Evolutionary conservation across 2,888 invertebrate species (phyloP), one percentile per base, ranked within the genome.

Genomic region (Cordylochernes scorpioides): DNA sequence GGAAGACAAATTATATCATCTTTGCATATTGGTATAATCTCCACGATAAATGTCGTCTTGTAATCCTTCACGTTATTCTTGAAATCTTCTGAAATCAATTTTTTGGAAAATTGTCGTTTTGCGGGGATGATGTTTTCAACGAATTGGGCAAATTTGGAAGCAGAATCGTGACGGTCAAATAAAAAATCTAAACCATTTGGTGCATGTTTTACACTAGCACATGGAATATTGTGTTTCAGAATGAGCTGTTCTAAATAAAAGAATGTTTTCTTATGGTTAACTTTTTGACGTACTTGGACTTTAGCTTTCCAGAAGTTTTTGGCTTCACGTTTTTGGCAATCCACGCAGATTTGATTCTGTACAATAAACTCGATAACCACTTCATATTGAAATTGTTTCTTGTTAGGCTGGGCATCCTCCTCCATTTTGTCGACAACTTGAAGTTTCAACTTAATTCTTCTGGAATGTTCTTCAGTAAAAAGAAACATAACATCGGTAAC

Each of bases 381-480:
- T 3, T 78, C 70, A 58, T 99, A 94, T 50, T 97, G 78, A 9
- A 94, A 58, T 6, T 84, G 65, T n/a, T n/a, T n/a, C n/a, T n/a
- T n/a, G n/a, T n/a, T n/a, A n/a, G n/a, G n/a, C n/a, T n/a, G n/a
- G 2, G 86, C 71, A 25, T 80, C 84, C 15, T 77, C 74, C 48
- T 78, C 60, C 2, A 94, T 73, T 61, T 94, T 88, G 26, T 77
- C 86, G 53, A 91, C 88, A 8, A 99, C 73, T 2, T 84, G 84
- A 31, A 99, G 55, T 57, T 84, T 82, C 36, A 84, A 72, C 61
- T 91, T 94, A 29, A 99, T 69, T 40, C 97, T 65, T 54, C 82
- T 88, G 2, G 94, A 97, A 60, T 97, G 97, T 19, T 91, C 86
- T 50, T 97, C 97, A 7, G 97, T 99, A 94, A 94, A 97, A 4